These are phyloP conservation scores for Euthynnus affinis DNA, from an alignment of 2,797 vertebrate genomes.

Conservation along the genomic window DNA sequence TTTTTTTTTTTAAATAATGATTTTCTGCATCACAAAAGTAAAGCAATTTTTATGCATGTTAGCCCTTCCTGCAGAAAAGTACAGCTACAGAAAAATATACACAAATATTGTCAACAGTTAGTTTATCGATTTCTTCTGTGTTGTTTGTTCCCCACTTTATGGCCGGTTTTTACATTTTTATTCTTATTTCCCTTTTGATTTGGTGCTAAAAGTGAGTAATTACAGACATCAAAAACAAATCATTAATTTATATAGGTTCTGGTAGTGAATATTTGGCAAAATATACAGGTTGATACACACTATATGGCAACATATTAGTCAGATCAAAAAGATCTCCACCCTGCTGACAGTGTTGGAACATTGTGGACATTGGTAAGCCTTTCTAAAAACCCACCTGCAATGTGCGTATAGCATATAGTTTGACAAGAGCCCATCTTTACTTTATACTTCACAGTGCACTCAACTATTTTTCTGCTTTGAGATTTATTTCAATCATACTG, in stretches of 20 bases:
- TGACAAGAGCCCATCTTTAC: constrained; percentile 8
- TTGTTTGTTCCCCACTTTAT: neutral
- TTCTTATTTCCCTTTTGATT: neutral
- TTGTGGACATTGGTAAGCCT: neutral
- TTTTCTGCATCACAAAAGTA: constrained; percentile 1
- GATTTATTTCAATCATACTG: constrained; percentile 75
- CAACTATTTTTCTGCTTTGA: constrained; percentile 57
- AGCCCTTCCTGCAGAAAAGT: neutral
- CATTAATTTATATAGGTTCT: neutral
- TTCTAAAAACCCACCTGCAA: constrained; percentile 3
- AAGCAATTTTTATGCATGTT: constrained; percentile 1
- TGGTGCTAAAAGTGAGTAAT: neutral
- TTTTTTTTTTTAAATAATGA: too few species aligned
- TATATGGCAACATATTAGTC: neutral
- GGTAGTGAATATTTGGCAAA: neutral
- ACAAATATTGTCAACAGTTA: neutral
- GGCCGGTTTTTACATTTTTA: neutral
- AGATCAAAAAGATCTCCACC: neutral
- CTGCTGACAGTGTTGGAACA: neutral
- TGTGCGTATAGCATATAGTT: neutral
- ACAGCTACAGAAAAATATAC: neutral
- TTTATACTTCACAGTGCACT: constrained; percentile 42
- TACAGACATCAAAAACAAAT: neutral
- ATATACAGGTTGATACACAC: neutral
- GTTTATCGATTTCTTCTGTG: neutral